Evolutionary conservation across 2,113 vertebrate species (phyloP).

Genomic region (Dascyllus trimaculatus): DNA sequence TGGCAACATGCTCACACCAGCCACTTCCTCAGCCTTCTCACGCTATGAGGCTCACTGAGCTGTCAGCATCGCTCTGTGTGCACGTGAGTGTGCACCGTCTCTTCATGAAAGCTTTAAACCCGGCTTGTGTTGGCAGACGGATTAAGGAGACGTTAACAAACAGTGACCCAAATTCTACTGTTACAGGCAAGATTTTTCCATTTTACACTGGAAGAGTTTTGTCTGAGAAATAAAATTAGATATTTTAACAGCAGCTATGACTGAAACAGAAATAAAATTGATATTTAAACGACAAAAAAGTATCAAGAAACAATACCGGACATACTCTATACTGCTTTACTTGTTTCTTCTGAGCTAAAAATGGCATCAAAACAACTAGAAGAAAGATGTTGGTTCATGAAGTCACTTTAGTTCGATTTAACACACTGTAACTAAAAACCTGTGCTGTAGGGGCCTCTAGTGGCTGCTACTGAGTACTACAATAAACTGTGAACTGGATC

Average conservation of each 20-base stretch:
- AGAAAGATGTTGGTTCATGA: background rate
- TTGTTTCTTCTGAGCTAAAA: background rate
- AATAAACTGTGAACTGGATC: background rate
- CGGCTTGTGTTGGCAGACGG: background rate
- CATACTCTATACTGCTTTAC: background rate
- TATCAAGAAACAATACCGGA: background rate
- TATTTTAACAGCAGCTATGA: too few relatives aligned
- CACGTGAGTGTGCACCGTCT: conserved; percentile 1
- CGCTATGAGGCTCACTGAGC: conserved; percentile 59
- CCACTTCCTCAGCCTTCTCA: conserved; percentile 75
- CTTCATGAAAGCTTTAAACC: background rate
- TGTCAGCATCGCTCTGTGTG: conserved; percentile 27
- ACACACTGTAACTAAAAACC: background rate
- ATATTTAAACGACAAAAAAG: background rate
- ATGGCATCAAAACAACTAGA: background rate
- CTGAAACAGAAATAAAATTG: background rate
- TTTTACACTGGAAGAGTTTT: background rate
- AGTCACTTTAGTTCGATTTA: background rate
- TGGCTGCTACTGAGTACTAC: background rate
- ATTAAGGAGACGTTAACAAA: background rate
- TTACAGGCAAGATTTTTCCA: too few relatives aligned
- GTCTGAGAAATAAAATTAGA: background rate
- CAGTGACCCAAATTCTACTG: background rate
- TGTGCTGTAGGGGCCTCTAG: conserved; percentile 24
- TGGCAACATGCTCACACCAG: conserved; percentile 49